These are phyloP conservation scores for Drosophila kikkawai DNA, from an alignment of 1,140 invertebrate genomes.

Conservation along the genomic window DNA sequence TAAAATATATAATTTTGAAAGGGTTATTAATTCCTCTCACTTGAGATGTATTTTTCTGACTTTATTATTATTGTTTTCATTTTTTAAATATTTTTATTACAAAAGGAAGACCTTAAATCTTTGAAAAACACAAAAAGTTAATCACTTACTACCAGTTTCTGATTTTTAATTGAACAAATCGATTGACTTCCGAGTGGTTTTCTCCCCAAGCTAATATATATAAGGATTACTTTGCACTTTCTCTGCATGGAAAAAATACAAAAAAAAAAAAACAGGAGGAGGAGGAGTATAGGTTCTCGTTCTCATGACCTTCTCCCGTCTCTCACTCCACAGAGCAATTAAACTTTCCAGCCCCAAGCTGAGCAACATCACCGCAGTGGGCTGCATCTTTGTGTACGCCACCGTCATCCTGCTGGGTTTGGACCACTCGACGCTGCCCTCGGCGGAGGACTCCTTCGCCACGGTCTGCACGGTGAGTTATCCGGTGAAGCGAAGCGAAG, in stretches of 20 bases:
- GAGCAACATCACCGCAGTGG: conserved; percentile 98
- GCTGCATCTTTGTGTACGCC: conserved; percentile 96
- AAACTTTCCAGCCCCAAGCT: conserved; percentile 98
- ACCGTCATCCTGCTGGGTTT: conserved; percentile 96
- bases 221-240: conserved; percentile 58
- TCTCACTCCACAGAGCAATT: conserved; percentile 87
- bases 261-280: background rate
- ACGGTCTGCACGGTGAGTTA: conserved; percentile 93
- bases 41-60: too few species aligned
- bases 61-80: too few species aligned
- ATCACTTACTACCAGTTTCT: conserved; percentile 3
- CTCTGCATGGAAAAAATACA: background rate
- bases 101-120: background rate
- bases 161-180: conserved; percentile 21
- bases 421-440: conserved; percentile 91
- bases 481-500: conserved; percentile 30
- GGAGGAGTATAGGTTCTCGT: conserved; percentile 2
- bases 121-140: background rate
- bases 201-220: background rate
- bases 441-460: conserved; percentile 89
- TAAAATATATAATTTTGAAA: too few species aligned
- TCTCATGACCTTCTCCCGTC: conserved; percentile 12
- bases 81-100: too few species aligned
- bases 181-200: conserved; percentile 11
- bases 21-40: too few species aligned